Base-by-base conservation (phyloP, 2,797 vertebrate genomes). In the Hephaestus fuliginosus region DNA sequence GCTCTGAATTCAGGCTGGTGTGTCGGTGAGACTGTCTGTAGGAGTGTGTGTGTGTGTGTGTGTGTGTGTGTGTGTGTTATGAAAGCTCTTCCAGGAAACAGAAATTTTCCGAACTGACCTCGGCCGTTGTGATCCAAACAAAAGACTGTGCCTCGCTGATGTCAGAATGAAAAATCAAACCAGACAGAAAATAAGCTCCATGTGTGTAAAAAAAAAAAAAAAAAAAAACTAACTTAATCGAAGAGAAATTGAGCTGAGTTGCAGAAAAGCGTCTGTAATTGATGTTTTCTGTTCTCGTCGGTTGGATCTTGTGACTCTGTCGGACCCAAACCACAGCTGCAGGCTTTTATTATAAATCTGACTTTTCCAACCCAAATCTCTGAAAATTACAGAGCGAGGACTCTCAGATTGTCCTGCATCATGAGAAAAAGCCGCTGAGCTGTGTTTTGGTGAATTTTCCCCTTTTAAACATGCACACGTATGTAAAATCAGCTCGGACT, bases 401-500 rank as follows among this genome's bases (percentile, higher is more conserved):
- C 3, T 12, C 56, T 63, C 63, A 6, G 36, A 17, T 33, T 48
- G 52, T 8, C 15, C 13, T 39, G 28, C 20, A 5, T 33, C 5
- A 46, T 7, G 14, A 65, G 10, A n/a, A 51, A 1, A 2, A 25
- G 8, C 0, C 55, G 9, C 43, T 28, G 36, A 61, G 2, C 36
- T 41, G 0, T 1, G 7, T 18, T 12, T 1, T 41, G 51, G 61
- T 22, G 2, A 6, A 25, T 8, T 3, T 61, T 13, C 18, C 18
- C 28, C 20, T 20, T 7, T 9, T 25, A 25, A 36, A 22, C 4
- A 28, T 48, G 28, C 15, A 4, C 36, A 44, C 4, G 0, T 14
- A 28, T 43, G 10, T 61, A 14, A 1, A 20, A 7, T 11, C 2
- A 1, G 52, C n/a, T 76, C 7, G 0, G 66, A 95, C 96, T 96